Evolutionary conservation across 2,888 invertebrate genomes (phyloP).

Genomic region (Mamestra brassicae): DNA sequence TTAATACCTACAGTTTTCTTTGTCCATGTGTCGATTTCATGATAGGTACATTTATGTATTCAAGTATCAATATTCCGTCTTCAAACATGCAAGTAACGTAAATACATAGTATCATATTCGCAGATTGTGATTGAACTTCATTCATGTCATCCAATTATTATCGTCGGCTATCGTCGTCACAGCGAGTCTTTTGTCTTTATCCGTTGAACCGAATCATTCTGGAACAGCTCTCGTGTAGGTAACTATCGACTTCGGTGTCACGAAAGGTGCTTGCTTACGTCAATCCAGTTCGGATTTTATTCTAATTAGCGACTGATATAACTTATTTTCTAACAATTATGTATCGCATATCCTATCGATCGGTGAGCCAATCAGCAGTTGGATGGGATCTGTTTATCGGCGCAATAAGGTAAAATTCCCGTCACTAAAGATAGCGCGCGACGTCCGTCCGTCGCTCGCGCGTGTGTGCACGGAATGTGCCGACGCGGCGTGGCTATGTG

Average conservation of each 20-base stretch:
- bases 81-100: conserved; percentile 35
- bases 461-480: conserved; percentile 35
- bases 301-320: conserved; percentile 30
- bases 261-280: conserved; percentile 10
- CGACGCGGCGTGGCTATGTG: conserved; percentile 38
- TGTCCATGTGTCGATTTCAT: background rate
- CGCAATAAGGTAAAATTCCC: conserved; percentile 69
- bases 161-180: conserved; percentile 21
- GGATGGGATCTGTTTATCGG: conserved; percentile 50
- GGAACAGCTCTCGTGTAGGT: conserved; percentile 20
- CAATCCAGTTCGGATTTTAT: conserved; percentile 31
- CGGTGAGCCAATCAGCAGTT: conserved; percentile 47
- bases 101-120: conserved; percentile 37
- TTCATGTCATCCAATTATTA: conserved; percentile 39
- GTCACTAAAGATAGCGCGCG: conserved; percentile 57
- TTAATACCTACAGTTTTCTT: background rate
- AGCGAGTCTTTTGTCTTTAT: conserved; percentile 18
- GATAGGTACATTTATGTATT: background rate
- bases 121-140: conserved; percentile 52
- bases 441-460: conserved; percentile 24
- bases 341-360: conserved; percentile 27
- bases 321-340: conserved; percentile 21
- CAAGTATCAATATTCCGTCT: conserved; percentile 25
- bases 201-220: conserved; percentile 27
- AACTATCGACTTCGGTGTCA: conserved; percentile 1